Base-by-base conservation (phyloP, 2,888 invertebrate genomes). In the Ischnura elegans region DNA sequence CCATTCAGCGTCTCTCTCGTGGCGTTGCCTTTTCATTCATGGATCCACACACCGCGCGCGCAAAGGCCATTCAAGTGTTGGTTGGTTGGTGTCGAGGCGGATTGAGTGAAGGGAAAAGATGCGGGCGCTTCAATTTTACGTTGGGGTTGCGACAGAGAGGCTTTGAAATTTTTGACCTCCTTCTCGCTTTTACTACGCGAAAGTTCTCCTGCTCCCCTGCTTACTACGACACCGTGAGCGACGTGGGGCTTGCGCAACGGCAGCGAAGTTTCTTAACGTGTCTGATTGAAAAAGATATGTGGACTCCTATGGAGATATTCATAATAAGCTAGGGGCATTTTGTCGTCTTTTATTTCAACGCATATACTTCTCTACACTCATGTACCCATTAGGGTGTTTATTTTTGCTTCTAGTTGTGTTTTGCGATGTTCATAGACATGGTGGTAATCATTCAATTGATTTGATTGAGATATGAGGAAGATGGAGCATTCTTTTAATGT, bases 1-100 rank as follows among this genome's bases (percentile, higher is more conserved):
- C 87, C 87, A 87, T 87, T 87, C 87, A 87, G 51, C 51, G 42
- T 61, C 90, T 29, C 36, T 76, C 36, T 36, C 51, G 51, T 51
- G 51, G 51, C 19, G 76, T 90, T 55, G 90, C 42, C 90, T 90
- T 90, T 90, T 90, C 90, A 90, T 90, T 90, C 90, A 90, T 90
- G 90, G 90, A 36, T 76, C 76, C 76, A 76, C 29, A 10, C 76
- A 36, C 25, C 76, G 76, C 25, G 29, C 36, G 29, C 76, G 76
- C 76, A 76, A 76, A 76, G 36, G 76, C 76, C 76, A 76, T 76
- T 76, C 76, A 76, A 36, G 16, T 29, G n/a, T 13, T 36, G 36
- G 36, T 76, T 19, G 61, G 5, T 19, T 5, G 76, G 25, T 10
- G 25, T 3, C 0, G 36, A 61, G 76, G 16, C 36, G 13, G 76